Percentiles rank a stretch among this genome's conserved stretches.
These are phyloP conservation scores for Colaptes auratus DNA, from an alignment of 2,113 vertebrate genomes.

Conservation along the genomic window DNA sequence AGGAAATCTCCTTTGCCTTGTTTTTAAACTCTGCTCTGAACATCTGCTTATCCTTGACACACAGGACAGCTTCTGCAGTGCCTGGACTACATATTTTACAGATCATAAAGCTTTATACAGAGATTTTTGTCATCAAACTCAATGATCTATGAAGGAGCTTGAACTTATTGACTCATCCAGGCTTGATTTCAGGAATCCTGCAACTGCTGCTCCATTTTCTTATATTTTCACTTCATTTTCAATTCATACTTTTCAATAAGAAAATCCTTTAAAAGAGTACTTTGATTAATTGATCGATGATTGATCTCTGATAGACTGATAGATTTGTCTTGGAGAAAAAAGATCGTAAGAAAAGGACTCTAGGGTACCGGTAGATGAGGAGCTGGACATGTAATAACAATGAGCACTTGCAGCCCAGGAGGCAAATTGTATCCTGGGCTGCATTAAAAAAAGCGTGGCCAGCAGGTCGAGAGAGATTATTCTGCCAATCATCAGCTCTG, in stretches of 20 bases:
- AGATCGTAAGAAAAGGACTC: neutral
- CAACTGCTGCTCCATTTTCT: neutral
- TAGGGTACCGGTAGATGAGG: too few species aligned
- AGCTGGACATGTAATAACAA: too few species aligned
- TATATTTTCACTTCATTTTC: neutral
- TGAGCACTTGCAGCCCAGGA: too few species aligned
- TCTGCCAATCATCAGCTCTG: too few species aligned
- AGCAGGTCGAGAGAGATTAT: too few species aligned
- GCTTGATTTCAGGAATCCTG: neutral
- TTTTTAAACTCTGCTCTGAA: neutral
- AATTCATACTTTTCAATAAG: neutral
- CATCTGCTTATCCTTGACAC: neutral
- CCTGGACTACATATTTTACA: neutral
- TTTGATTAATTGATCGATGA: neutral
- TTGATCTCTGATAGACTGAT: neutral
- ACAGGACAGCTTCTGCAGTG: neutral
- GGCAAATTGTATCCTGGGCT: too few species aligned
- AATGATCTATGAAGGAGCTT: slow-evolving; percentile 40
- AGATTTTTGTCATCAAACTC: neutral
- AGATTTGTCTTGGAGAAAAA: neutral
- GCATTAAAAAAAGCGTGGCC: too few species aligned
- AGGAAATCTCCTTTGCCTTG: neutral
- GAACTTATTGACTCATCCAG: neutral
- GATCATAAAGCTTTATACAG: slow-evolving; percentile 20
- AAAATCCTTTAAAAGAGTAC: neutral